Percentiles rank a stretch among this genome's conserved stretches.
Conservation (phyloP, 2,113 vertebrate species). For the Pedetes capensis region DNA sequence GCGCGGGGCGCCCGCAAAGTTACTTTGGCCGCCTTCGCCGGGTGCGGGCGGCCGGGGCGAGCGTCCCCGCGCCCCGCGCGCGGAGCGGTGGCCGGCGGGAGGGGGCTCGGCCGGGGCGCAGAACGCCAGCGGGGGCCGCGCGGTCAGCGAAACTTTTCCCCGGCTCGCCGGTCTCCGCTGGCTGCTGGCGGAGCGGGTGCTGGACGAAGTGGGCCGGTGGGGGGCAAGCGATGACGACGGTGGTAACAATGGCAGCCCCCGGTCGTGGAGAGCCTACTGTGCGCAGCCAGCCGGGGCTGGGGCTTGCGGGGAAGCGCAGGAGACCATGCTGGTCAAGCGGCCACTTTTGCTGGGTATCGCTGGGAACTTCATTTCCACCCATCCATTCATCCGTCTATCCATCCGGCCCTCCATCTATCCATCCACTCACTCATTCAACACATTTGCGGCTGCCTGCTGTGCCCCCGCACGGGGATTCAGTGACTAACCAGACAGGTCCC, state of each 20-base stretch:
- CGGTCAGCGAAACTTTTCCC: constrained; percentile 76
- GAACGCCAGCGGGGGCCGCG: background rate
- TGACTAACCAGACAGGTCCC: background rate
- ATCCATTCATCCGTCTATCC: background rate
- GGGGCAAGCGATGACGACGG: background rate
- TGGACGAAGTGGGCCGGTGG: background rate
- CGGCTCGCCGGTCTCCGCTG: background rate
- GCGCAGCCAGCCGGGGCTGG: background rate
- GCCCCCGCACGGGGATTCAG: background rate
- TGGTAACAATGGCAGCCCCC: constrained; percentile 27
- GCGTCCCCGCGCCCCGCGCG: background rate
- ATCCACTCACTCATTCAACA: background rate
- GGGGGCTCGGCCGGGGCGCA: constrained; percentile 8
- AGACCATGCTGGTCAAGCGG: background rate
- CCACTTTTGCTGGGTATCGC: constrained; percentile 13
- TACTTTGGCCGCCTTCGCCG: constrained; percentile 52
- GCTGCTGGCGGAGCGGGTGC: background rate
- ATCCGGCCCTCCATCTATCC: background rate
- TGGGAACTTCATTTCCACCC: constrained; percentile 31
- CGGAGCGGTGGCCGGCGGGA: background rate
- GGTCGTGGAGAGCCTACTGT: constrained; percentile 44
- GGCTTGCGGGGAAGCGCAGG: background rate
- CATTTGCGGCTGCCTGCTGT: background rate
- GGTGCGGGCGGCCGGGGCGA: background rate
- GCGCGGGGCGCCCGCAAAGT: constrained; percentile 65